phyloP scores from a whole-genome alignment of 2,113 vertebrate genomes.

The Pseudopipra pipra region DNA sequence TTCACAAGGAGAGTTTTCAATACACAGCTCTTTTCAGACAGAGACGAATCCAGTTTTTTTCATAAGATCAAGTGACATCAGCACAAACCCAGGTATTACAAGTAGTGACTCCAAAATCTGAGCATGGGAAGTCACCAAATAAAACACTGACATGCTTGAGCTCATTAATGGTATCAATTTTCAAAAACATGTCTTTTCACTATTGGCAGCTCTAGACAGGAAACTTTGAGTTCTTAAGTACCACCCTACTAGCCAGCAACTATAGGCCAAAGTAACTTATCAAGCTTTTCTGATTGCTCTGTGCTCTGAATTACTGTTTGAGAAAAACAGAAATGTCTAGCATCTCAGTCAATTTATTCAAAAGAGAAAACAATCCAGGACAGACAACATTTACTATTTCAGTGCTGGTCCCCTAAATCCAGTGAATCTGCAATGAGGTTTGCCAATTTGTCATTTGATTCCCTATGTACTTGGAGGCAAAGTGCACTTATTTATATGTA shows the following conservation, averaged over 20 bases:
- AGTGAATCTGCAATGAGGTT: background rate
- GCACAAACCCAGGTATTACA: background rate
- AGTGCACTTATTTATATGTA: background rate
- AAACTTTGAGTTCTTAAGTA: background rate
- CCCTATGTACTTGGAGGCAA: background rate
- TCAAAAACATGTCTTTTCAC: background rate
- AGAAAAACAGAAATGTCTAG: background rate
- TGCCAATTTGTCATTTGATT: background rate
- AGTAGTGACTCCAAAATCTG: background rate
- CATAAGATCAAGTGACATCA: background rate
- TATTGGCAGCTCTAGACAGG: background rate
- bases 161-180: background rate
- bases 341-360: background rate
- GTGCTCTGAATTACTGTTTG: background rate
- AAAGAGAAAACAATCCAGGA: background rate
- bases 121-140: background rate
- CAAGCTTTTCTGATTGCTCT: background rate
- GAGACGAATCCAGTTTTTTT: background rate
- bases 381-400: background rate
- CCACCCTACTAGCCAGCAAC: background rate
- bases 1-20: fast-evolving
- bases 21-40: background rate
- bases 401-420: background rate
- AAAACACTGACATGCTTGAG: background rate
- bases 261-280: background rate